These are phyloP conservation scores for Rallus limicola DNA, from an alignment of 2,113 vertebrate species.

Conservation along the genomic window DNA sequence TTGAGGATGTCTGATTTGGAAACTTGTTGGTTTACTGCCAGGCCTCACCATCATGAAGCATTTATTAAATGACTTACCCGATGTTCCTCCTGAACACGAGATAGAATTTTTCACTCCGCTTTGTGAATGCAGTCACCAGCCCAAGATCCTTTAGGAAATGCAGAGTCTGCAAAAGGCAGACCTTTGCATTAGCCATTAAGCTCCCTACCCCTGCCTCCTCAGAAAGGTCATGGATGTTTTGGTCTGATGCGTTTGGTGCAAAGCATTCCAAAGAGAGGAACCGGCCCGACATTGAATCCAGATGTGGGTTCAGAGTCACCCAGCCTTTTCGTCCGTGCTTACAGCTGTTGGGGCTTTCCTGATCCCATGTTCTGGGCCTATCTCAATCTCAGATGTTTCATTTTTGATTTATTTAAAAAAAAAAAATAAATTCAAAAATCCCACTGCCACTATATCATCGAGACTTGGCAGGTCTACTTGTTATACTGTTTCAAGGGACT, in stretches of 20 bases:
- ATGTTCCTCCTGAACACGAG: background rate
- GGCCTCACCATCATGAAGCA: accelerated
- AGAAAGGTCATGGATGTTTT: background rate
- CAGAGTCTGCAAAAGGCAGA: background rate
- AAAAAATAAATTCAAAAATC: background rate
- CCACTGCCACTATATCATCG: background rate
- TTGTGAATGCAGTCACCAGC: background rate
- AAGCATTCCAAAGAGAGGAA: background rate
- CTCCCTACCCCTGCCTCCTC: background rate
- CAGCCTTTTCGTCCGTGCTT: background rate
- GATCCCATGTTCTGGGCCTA: background rate
- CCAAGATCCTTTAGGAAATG: background rate
- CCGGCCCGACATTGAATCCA: conserved; percentile 42
- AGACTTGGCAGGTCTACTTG: background rate
- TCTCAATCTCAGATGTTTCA: background rate
- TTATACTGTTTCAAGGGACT: background rate
- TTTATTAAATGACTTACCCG: background rate
- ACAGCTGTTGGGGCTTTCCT: background rate
- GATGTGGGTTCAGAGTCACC: background rate
- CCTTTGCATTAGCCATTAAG: background rate
- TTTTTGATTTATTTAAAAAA: conserved; percentile 16
- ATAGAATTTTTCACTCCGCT: background rate
- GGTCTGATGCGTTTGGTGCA: background rate
- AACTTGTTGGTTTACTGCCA: background rate
- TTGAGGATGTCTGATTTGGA: background rate